Base-by-base conservation (phyloP, 1,140 invertebrate species). In the Temnothorax nylanderi region DNA sequence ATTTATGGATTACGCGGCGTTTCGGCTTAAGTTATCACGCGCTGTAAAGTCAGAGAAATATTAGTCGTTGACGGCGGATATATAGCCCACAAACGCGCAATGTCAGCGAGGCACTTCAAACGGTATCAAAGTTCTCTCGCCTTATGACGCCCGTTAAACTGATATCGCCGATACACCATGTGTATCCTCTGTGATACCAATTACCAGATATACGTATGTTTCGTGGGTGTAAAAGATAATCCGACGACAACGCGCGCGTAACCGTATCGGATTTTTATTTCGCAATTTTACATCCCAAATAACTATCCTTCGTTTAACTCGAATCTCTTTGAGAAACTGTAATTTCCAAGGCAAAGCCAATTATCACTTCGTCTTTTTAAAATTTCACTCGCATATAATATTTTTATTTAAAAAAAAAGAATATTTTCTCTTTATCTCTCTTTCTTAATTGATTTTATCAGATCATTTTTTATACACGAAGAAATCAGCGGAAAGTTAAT, bases 1-100 rank as follows among this genome's bases (percentile, higher is more conserved):
- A 85, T 85, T 85, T 85, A 85, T 85, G 72, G 82, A 85, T 85
- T 78, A 85, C 74, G 74, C 72, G 60, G 82, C 58, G 78, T 87
- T 82, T 84, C 76, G 78, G 76, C 67, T 85, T 72, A 80, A 87
- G 76, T 87, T 87, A 84, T 87, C 85, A 72, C 76, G 65, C 77
- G 85, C 49, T 69, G 64, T 78, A 80, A 87, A 84, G 77, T 87
- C 65, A 41, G 67, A 69, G 85, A 87, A 80, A 87, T 87, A 87
- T 87, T 87, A 87, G 78, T 84, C 78, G 78, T 82, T 84, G 78
- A 72, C 56, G 76, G 82, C 67, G 76, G 72, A 82, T 82, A 72
- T 74, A 81, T 86, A 75, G 71, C 18, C n/a, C 58, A 41, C 41
- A 47, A 64, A 56, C 58, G 37, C 60, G 41, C 65, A 21, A 82